Base-by-base conservation (phyloP, 2,888 invertebrate species). In the Nomada fabriciana region DNA sequence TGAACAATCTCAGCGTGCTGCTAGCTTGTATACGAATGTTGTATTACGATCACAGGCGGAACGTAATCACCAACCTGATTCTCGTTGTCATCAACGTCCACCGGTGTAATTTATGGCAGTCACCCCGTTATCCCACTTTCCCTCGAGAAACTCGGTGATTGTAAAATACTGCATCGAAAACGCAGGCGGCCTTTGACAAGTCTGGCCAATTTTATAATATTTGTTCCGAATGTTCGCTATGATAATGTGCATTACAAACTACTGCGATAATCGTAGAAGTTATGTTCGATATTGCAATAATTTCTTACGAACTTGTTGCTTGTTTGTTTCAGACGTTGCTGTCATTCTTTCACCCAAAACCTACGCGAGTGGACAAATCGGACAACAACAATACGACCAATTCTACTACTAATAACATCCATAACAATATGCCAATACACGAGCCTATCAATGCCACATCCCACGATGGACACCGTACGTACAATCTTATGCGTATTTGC, bases 311-410 rank as follows among this genome's bases (percentile, higher is more conserved):
- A 18, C 1, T 25, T 15, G 20, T 52, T 50, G 18, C 69, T 73
- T 55, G 67, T 83, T 59, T 84, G 81, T 90, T 91, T 3, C 90
- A 94, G 93, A 93, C 93, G 86, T 88, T 93, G 81, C 89, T 92
- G 83, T 91, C 93, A 76, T 91, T 93, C 86, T 92, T 91, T 83
- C 91, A 90, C 71, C 90, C 91, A 20, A 93, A 93, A 89, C 89
- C 93, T 69, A 91, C 92, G 82, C 90, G 93, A 72, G 91, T 91
- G 87, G 93, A 93, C 82, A 92, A 91, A 86, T 88, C 91, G 78
- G 91, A 93, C 80, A 93, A 93, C 90, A 93, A 93, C 80, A 94
- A 94, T 89, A 92, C 91, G 72, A 93, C 93, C 88, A 92, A 93
- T 85, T 90, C 91, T 60, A 93, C 92, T 72, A 89, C 91, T 69